Conservation (phyloP, 1,140 invertebrate species). For the Laupala kohalensis region DNA sequence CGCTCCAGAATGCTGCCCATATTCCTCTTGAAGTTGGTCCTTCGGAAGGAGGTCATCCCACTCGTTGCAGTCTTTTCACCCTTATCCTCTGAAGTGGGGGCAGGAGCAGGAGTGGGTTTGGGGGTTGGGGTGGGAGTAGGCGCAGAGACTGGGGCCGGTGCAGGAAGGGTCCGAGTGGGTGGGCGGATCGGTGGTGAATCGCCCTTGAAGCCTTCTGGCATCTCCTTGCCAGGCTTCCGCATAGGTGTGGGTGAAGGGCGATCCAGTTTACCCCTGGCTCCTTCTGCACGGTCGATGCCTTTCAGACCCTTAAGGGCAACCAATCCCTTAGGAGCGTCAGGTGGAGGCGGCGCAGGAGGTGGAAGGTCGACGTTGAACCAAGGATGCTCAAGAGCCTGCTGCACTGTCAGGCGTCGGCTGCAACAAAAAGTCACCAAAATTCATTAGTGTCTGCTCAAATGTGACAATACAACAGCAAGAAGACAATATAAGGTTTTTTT, state of each 20-base stretch:
- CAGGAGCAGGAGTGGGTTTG: neutral
- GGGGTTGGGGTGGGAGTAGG: neutral
- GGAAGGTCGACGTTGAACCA: slow-evolving; percentile 35
- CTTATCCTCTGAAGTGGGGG: neutral
- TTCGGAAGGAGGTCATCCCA: slow-evolving; percentile 1
- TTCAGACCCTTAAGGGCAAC: neutral
- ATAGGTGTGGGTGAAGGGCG: neutral
- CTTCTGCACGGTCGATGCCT: no score
- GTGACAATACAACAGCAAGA: neutral
- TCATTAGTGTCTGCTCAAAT: neutral
- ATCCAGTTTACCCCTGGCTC: neutral
- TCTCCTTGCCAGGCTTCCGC: neutral
- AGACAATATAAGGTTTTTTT: neutral
- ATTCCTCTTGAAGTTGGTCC: slow-evolving; percentile 2
- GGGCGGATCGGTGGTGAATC: neutral
- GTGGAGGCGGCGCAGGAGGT: slow-evolving; percentile 20
- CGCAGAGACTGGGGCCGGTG: neutral
- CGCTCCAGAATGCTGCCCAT: neutral
- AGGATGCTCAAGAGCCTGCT: slow-evolving; percentile 42
- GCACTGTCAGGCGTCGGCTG: slow-evolving; percentile 37
- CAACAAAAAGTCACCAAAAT: slow-evolving; percentile 19
- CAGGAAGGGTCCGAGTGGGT: neutral
- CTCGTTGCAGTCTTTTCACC: neutral
- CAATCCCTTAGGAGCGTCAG: neutral
- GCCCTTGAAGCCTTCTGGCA: neutral